A percentile compares a stretch with the other conserved stretches of the same genome.
Conservation (phyloP, 2,888 invertebrate species). For the Drosophila demipolita region DNA sequence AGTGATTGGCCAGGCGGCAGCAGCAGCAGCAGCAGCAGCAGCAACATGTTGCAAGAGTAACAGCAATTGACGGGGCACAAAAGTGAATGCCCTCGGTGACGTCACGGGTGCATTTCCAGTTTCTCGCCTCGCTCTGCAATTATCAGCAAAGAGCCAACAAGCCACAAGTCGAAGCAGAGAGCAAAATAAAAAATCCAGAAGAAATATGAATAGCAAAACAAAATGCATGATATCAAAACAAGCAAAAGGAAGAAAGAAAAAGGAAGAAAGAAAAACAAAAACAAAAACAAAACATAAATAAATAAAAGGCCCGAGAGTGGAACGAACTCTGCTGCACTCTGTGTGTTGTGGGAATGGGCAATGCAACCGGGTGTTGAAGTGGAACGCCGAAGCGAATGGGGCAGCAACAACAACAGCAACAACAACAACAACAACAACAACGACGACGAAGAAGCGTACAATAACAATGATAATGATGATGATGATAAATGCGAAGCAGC, state of each 20-base stretch:
- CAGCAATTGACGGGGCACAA: constrained; percentile 32
- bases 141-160: constrained; percentile 41
- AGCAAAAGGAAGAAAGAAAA: constrained; percentile 18
- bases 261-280: constrained; percentile 5
- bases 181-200: constrained; percentile 83
- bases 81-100: constrained; percentile 82
- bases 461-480: constrained; percentile 10
- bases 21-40: constrained; percentile 30
- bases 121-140: constrained; percentile 60
- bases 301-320: constrained; percentile 64
- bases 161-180: constrained; percentile 35
- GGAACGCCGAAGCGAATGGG: constrained; percentile 64
- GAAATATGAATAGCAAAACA: constrained; percentile 81
- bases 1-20: constrained; percentile 50
- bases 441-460: constrained; percentile 7
- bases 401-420: constrained; percentile 32
- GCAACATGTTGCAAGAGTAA: constrained; percentile 22
- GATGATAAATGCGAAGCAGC: constrained; percentile 25
- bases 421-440: neutral
- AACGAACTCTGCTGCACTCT: constrained; percentile 81
- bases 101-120: constrained; percentile 68
- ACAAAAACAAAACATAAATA: constrained; percentile 37
- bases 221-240: constrained; percentile 78
- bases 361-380: constrained; percentile 71
- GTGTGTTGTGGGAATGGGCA: constrained; percentile 71